A percentile compares a stretch with the other conserved stretches of the same genome.
These are phyloP conservation scores for Rhagonycha fulva DNA, from an alignment of 2,888 invertebrate species.

Conservation along the genomic window DNA sequence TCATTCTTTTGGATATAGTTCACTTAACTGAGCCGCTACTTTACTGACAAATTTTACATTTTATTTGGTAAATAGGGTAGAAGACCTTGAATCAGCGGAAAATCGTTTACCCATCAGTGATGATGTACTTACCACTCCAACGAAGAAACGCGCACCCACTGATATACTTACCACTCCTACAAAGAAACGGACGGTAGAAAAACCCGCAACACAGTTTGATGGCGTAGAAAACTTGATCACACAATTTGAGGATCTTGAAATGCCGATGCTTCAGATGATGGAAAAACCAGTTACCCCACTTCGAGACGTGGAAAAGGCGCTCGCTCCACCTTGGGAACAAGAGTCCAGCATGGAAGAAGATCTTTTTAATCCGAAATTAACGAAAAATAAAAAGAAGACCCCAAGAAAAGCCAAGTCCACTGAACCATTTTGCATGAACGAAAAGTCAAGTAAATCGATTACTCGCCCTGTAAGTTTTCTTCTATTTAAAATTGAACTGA, in stretches of 20 bases:
- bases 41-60: neutral
- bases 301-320: neutral
- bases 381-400: neutral
- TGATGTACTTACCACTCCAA: too few relatives aligned
- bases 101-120: too few relatives aligned
- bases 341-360: too few relatives aligned
- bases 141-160: neutral
- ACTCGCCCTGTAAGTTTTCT: neutral
- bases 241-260: neutral
- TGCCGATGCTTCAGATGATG: neutral
- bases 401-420: neutral
- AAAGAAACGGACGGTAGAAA: neutral
- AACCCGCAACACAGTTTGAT: neutral
- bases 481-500: neutral
- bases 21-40: too few relatives aligned
- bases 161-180: neutral
- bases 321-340: neutral
- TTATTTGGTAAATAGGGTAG: neutral
- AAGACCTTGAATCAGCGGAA: neutral
- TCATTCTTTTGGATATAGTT: too few relatives aligned
- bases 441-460: neutral
- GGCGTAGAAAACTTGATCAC: neutral
- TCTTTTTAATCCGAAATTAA: neutral
- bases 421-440: neutral
- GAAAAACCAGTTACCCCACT: neutral